Evolutionary conservation across 2,888 invertebrate genomes (phyloP), one percentile per base, ranked within the genome.

Genomic region (Apamea crenata): DNA sequence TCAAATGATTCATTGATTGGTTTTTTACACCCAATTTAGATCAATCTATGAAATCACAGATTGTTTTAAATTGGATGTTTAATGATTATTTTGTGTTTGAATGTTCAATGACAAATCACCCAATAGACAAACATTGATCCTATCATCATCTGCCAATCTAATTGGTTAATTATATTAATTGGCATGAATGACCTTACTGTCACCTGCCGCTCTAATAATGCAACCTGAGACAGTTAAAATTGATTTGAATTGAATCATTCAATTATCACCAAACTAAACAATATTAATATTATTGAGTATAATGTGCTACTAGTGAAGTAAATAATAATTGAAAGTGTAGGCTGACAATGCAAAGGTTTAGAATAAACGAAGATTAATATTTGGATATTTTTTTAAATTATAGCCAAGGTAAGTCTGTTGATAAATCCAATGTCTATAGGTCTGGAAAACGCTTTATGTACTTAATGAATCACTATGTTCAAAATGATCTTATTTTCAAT

Each of bases 61-160:
- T 76, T 69, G 40, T 78, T 71, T 16, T 40, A 21, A 67, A 81
- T 67, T 36, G 10, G 7, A 29, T 36, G 10, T 40, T n/a, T n/a
- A n/a, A 32, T 47, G 36, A 56, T 44, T 29, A 70, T 53, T 36
- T 66, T 50, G 40, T 77, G 29, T 8, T 47, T 29, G 4, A 29
- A 32, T 10, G 7, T 59, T 21, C 32, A 63, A 56, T 69, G 36
- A 47, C 14, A 69, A 32, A 53, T 67, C n/a, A 40, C 4, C 40
- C 16, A 40, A 40, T 16, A 25, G 4, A 16, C 1, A 40, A 40
- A 40, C 8, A 40, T 40, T 36, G 4, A 61, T 47, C 4, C 16
- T 3, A 40, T 14, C 32, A 74, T 36, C 72, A n/a, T 18, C 2
- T 29, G 25, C 6, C 6, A 21, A n/a, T 50, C 1, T 7, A 44